Base-by-base conservation (phyloP, 2,797 vertebrate genomes). In the Macropodus opercularis region DNA sequence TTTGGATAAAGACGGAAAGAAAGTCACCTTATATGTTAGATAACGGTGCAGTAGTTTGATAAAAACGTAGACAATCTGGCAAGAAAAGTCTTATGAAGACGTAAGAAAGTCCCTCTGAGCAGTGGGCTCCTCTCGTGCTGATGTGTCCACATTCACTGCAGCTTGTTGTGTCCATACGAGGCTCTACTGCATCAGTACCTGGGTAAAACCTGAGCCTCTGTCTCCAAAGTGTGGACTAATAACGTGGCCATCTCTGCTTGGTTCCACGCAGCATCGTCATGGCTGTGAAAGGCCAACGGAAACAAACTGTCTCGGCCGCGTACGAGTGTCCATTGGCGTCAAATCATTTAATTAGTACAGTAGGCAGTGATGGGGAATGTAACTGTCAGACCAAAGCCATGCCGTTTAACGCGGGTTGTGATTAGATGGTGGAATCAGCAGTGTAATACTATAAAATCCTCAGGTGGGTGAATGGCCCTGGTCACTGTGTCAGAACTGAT, bases 101-200 rank as follows among this genome's bases (percentile, higher is more conserved):
- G 47, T 40, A 52, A 26, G 57, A 54, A 19, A 21, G 19, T 22
- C 13, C 23, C 7, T 14, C 14, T 18, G 27, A 55, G 6, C 60
- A 69, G 32, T 46, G 44, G 31, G n/a, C n/a, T 50, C 67, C 76
- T 76, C 62, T 42, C n/a, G 67, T 75, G 69, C 67, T 73, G 21
- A 90, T 85, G 77, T 84, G 74, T 75, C 74, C 75, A 79, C 72
- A 85, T 89, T 86, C 69, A 44, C 61, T 44, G 63, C 75, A 42
- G 80, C 74, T 81, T 63, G 73, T 66, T 76, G 73, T 68, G 64
- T 75, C 83, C 62, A 60, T 73, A 12, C 57, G 18, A 43, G 42
- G 62, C 82, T 77, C 29, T 38, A 50, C 67, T 71, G 71, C 83
- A 75, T 79, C 72, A 80, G 73, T 55, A 79, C 75, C 56, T 63